phyloP scores from a whole-genome alignment of 2,888 invertebrate genomes.

The Thecocarcelia acutangulata region DNA sequence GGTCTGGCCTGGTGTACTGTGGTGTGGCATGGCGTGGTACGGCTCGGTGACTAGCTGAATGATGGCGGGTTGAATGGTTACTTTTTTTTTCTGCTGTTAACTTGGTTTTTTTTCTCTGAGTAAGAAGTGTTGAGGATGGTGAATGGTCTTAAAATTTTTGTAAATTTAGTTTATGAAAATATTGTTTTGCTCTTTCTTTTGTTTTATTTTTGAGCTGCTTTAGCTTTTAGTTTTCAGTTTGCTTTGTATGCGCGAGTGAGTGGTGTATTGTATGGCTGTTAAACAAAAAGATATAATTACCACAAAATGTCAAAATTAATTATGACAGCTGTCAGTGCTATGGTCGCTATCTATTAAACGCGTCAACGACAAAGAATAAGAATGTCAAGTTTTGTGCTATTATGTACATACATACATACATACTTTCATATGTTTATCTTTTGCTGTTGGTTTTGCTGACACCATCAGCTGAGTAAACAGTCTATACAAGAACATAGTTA shows the following conservation, averaged over 20 bases:
- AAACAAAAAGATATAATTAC: slow-evolving; percentile 78
- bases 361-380: slow-evolving; percentile 68
- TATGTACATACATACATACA: too few relatives aligned
- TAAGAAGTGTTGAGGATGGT: slow-evolving; percentile 29
- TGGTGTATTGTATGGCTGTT: slow-evolving; percentile 59
- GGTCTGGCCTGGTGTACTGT: slow-evolving; percentile 21
- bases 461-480: slow-evolving; percentile 70
- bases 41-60: slow-evolving; percentile 42
- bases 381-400: slow-evolving; percentile 50
- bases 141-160: slow-evolving; percentile 40
- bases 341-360: slow-evolving; percentile 71
- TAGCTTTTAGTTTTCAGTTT: slow-evolving; percentile 15
- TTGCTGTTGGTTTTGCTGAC: slow-evolving; percentile 39
- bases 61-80: slow-evolving; percentile 39
- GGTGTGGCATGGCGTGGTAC: slow-evolving; percentile 16
- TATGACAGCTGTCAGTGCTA: slow-evolving; percentile 81
- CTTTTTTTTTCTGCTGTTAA: slow-evolving; percentile 41
- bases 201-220: slow-evolving; percentile 36
- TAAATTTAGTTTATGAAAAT: slow-evolving; percentile 53
- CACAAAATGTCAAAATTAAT: slow-evolving; percentile 81
- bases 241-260: slow-evolving; percentile 10
- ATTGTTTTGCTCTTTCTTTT: slow-evolving; percentile 14
- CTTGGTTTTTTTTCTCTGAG: slow-evolving; percentile 44
- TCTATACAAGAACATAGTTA: not conserved
- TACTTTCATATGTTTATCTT: not conserved